Conservation (phyloP, 1,140 invertebrate species). For the Sycobia sp. region DNA sequence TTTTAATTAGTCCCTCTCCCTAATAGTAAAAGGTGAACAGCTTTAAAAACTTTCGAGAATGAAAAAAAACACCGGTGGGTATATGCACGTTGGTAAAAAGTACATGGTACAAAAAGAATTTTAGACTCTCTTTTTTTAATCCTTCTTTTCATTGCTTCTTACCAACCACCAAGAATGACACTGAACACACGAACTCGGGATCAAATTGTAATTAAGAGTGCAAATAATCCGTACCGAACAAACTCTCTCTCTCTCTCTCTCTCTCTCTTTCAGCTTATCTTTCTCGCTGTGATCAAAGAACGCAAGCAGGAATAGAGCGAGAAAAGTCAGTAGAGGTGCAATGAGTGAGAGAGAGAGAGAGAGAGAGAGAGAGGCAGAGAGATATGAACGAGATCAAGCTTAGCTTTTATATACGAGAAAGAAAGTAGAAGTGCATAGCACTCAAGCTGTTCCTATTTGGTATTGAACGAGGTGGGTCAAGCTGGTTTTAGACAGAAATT, state of each 20-base stretch:
- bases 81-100: too few relatives aligned
- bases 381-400: constrained; percentile 16
- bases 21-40: too few relatives aligned
- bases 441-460: too few relatives aligned
- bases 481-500: too few relatives aligned
- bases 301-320: constrained; percentile 13
- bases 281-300: constrained; percentile 56
- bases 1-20: too few relatives aligned
- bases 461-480: too few relatives aligned
- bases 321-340: not conserved
- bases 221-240: constrained; percentile 56
- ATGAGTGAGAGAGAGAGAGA: constrained; percentile 1
- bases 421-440: too few relatives aligned
- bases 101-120: too few relatives aligned
- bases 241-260: constrained; percentile 40
- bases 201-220: constrained; percentile 60
- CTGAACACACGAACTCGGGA: constrained; percentile 34
- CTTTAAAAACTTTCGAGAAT: too few relatives aligned
- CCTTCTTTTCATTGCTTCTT: not conserved
- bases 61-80: too few relatives aligned
- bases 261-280: constrained; percentile 23
- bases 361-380: not conserved
- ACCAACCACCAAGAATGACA: too few relatives aligned
- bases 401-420: too few relatives aligned
- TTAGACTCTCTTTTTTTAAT: not conserved